Conservation (phyloP, 2,113 vertebrate genomes). For the Spea multiplicata region DNA sequence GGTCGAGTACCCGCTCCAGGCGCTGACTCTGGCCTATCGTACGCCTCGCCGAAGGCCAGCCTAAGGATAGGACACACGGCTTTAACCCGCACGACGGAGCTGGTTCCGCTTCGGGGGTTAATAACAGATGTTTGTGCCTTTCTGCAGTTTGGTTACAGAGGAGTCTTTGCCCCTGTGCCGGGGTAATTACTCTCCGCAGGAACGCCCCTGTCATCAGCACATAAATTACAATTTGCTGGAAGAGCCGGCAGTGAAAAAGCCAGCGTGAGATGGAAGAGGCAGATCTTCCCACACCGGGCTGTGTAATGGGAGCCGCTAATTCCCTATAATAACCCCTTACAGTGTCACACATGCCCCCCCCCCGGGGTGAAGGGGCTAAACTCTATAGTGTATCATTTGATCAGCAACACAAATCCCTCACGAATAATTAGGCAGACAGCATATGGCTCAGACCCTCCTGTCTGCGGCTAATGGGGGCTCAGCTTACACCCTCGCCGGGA, state of each 20-base stretch:
- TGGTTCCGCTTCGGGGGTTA: too few species aligned
- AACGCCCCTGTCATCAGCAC: neutral
- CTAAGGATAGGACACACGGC: too few species aligned
- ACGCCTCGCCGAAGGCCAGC: too few species aligned
- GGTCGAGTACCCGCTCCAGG: too few species aligned
- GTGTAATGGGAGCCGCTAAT: neutral
- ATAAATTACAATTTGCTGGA: slow-evolving; percentile 20
- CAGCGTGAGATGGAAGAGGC: neutral
- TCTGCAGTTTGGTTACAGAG: too few species aligned
- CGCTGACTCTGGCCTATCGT: too few species aligned
- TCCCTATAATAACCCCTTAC: slow-evolving; percentile 8
- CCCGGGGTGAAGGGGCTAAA: neutral
- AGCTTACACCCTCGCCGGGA: neutral
- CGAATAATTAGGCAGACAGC: slow-evolving; percentile 6
- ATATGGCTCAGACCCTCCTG: neutral
- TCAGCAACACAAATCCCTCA: slow-evolving; percentile 9
- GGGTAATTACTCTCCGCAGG: too few species aligned
- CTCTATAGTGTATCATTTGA: slow-evolving; percentile 4
- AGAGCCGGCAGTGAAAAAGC: neutral
- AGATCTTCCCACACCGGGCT: neutral
- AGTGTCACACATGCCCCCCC: slow-evolving; percentile 16
- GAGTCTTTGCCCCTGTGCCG: too few species aligned
- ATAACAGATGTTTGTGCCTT: too few species aligned
- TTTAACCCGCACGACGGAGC: too few species aligned
- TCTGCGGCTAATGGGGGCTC: neutral